phyloP scores from a whole-genome alignment of 1,140 invertebrate species.

The Mesaphorura yosii region DNA sequence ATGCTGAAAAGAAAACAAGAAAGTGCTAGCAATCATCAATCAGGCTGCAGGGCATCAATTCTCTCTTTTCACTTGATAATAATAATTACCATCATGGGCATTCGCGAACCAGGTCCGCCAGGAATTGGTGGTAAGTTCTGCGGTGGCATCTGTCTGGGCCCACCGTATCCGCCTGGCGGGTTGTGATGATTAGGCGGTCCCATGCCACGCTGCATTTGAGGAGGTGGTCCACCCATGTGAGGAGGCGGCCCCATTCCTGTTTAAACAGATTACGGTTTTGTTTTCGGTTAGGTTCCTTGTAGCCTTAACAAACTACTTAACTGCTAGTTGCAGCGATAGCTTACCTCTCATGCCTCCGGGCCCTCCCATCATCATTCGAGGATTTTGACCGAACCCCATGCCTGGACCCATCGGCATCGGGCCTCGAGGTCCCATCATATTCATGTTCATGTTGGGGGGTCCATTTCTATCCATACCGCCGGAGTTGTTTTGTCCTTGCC shows the following conservation, averaged over 20 bases:
- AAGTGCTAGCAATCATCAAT: no score
- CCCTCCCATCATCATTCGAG: constrained; percentile 20
- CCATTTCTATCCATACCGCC: constrained; percentile 15
- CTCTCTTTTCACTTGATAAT: no score
- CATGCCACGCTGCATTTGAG: constrained; percentile 40
- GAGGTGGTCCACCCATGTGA: constrained; percentile 48
- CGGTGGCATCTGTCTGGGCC: constrained; percentile 21
- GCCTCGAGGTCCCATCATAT: constrained; percentile 27
- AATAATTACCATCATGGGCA: constrained; percentile 35
- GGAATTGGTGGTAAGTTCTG: constrained; percentile 41
- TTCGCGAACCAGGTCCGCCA: constrained; percentile 51
- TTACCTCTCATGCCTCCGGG: constrained; percentile 35
- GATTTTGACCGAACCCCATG: constrained; percentile 6
- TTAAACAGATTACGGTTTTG: no score
- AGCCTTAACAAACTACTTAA: no score
- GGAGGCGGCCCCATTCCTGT: constrained; percentile 50
- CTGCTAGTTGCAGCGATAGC: constrained; percentile 45
- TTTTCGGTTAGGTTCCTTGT: no score
- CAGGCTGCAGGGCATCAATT: no score
- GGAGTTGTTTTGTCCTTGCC: constrained; percentile 8
- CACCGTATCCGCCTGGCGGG: constrained; percentile 18
- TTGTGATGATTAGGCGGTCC: constrained; percentile 38
- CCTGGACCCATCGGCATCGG: constrained; percentile 19
- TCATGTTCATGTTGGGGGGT: constrained; percentile 22
- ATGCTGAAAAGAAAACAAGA: background rate